Evolutionary conservation across 2,113 vertebrate species (phyloP).

Genomic region (Mustelus asterias): DNA sequence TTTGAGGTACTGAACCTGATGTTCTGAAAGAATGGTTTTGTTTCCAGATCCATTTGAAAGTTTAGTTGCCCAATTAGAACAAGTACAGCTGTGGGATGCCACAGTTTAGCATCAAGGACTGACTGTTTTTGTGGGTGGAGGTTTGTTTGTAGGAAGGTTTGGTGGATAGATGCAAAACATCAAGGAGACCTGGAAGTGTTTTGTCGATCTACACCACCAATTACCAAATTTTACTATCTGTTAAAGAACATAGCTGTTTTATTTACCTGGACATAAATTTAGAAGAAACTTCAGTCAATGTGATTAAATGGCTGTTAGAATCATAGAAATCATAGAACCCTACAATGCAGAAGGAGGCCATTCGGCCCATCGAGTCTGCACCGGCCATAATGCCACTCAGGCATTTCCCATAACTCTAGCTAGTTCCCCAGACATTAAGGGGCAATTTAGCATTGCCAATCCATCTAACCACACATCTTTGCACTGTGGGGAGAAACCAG

Average conservation of each 20-base stretch:
- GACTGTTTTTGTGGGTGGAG: not conserved
- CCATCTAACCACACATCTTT: no score
- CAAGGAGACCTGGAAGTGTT: not conserved
- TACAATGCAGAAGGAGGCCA: no score
- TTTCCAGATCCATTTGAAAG: not conserved
- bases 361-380: no score
- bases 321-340: no score
- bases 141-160: not conserved
- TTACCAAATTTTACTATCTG: not conserved
- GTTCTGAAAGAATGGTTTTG: not conserved
- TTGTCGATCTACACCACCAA: no score
- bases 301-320: not conserved
- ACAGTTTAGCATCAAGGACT: not conserved
- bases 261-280: not conserved
- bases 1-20: no score
- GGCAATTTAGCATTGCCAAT: no score
- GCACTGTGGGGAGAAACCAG: no score
- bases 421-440: no score
- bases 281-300: not conserved
- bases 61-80: not conserved
- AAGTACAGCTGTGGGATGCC: not conserved
- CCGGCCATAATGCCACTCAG: no score
- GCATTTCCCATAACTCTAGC: no score
- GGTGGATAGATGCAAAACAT: not conserved
- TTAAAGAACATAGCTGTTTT: not conserved